Base-by-base conservation (phyloP, 2,888 invertebrate species). In the Alcis repandata region DNA sequence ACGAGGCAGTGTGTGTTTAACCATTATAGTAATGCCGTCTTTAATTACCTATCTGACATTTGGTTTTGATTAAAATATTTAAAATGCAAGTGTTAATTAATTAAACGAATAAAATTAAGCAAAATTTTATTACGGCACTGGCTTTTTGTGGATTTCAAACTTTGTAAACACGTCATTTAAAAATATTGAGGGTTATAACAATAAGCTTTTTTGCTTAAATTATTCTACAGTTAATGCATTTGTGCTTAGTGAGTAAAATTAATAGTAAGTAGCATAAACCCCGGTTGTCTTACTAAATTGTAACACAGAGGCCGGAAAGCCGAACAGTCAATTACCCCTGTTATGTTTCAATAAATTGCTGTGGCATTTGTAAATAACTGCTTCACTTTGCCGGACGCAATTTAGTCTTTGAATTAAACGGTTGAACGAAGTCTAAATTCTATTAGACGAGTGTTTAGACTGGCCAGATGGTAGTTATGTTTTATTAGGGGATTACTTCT, bases 301-400 rank as follows among this genome's bases (percentile, higher is more conserved):
- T 49, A 52, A 45, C 45, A 27, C 43, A 32, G 61, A 19, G 36
- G 17, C 41, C 38, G 52, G 63, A 57, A 43, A 56, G 32, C 46
- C 56, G 45, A 52, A 56, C 19, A 58, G 41, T 59, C 59, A 67
- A 59, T 63, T 67, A 59, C 43, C 7, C 43, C 51, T 49, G 62
- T 63, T 59, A 52, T 48, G 64, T 67, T 67, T 68, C 59, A 66
- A 66, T 67, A 63, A 53, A 63, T 41, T 59, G 48, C 54, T 27
- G 43, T 17, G 54, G 41, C 65, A 57, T 60, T 59, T 61, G 65
- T 59, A 66, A 68, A 63, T 57, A 65, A 67, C 58, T 53, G 57
- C 40, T 51, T 51, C 56, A 63, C 46, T 38, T 45, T 51, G 15
- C 43, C 22, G 20, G 38, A 33, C 27, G 33, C 56, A 8, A 36